Evolutionary conservation across 2,888 invertebrate genomes (phyloP), one percentile per base, ranked within the genome.

Genomic region (Nomada fucata): DNA sequence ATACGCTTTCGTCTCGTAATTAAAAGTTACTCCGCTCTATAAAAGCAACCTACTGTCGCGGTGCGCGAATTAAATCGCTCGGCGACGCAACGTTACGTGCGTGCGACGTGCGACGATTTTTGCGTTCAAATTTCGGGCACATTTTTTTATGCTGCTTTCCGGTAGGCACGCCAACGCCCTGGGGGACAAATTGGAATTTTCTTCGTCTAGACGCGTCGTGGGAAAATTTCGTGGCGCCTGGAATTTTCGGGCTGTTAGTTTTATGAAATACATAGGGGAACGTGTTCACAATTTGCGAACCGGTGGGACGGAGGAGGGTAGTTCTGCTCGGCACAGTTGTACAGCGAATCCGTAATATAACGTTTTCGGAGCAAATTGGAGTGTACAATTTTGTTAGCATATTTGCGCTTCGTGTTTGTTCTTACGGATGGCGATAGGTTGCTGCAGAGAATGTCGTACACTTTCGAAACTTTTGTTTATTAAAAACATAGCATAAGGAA

Each of bases 1-100:
- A 81, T 82, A 82, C 67, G 52, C 42, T 53, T 72, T 67, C 60
- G 55, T n/a, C 50, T 65, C 55, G 79, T 79, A 73, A 80, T 80
- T 80, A 68, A 80, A 80, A 80, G 61, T 80, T 72, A 57, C 72
- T 60, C 44, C 20, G 52, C 53, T 79, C 69, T 59, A 60, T 60
- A 79, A 69, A 70, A 70, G 64, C 50, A 64, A 70, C 44, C 55
- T 13, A n/a, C 29, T 52, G 20, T 44, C 9, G 36, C n/a, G 67
- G 55, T 53, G 61, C 72, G 67, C 61, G 72, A 79, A 79, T 79
- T 70, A 79, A 79, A 79, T 72, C 52, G 55, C 36, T 29, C 50
- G 57, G 26, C 10, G 3, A 11, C 20, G 36, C 44, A 26, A 26
- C 47, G 29, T 55, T 36, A 55, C 23, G 23, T 23, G 42, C 67